phyloP scores from a whole-genome alignment of 2,113 vertebrate species.

The Catharus fuscescens region DNA sequence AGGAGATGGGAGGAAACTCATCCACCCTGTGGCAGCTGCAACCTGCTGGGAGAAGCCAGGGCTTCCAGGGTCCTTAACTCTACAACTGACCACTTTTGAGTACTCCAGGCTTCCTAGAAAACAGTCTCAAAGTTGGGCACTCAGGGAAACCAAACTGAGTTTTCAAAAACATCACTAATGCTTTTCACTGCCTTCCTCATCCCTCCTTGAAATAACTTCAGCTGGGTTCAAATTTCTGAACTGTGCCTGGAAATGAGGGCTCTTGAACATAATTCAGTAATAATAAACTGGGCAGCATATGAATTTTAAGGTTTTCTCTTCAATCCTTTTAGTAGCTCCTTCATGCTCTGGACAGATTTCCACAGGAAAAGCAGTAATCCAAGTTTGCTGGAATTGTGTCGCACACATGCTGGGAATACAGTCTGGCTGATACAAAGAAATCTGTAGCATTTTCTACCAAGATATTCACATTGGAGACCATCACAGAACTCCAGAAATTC shows the following conservation, averaged over 20 bases:
- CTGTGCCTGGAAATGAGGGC: background rate
- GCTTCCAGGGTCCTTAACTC: background rate
- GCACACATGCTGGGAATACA: background rate
- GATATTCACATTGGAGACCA: background rate
- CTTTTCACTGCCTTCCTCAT: background rate
- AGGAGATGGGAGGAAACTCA: background rate
- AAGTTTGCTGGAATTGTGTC: background rate
- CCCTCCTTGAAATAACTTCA: background rate
- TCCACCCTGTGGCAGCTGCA: background rate
- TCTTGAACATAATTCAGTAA: background rate
- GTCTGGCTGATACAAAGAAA: background rate
- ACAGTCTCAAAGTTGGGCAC: background rate
- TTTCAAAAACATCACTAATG: background rate
- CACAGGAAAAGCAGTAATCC: conserved; percentile 8
- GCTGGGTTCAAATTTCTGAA: background rate
- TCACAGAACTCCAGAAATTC: conserved; percentile 17
- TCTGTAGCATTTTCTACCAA: background rate
- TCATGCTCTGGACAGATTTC: conserved; percentile 6
- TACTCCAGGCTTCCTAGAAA: background rate
- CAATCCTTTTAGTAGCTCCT: conserved; percentile 20
- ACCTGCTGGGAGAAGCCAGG: background rate
- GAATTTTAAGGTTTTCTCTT: conserved; percentile 38
- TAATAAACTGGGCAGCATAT: background rate
- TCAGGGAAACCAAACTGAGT: background rate
- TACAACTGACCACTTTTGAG: fast-evolving